phyloP scores from a whole-genome alignment of 2,113 vertebrate genomes.

The Cavia porcellus region DNA sequence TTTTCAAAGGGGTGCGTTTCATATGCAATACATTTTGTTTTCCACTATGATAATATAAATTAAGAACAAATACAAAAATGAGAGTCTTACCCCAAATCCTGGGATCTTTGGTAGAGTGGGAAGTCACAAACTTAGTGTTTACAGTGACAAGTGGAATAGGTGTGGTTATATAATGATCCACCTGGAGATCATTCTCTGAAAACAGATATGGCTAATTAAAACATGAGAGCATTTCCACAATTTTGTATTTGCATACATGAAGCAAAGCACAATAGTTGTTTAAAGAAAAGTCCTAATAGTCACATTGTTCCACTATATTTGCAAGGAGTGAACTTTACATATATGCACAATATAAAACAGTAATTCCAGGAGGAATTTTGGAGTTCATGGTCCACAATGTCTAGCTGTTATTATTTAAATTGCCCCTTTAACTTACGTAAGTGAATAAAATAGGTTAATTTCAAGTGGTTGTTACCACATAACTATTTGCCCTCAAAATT shows the following conservation, averaged over 20 bases:
- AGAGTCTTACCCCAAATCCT: slow-evolving; percentile 79
- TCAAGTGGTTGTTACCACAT: not conserved
- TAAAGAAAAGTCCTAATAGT: not conserved
- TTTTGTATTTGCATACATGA: not conserved
- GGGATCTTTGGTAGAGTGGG: slow-evolving; percentile 30
- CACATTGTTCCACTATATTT: not conserved
- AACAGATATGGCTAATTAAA: not conserved
- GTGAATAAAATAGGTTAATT: not conserved
- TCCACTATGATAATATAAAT: not conserved
- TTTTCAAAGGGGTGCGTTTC: not conserved
- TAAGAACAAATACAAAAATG: slow-evolving; percentile 32
- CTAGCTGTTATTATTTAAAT: not conserved
- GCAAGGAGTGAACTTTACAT: not conserved
- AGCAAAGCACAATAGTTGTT: not conserved
- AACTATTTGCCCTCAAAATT: not conserved
- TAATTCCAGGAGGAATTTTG: not conserved
- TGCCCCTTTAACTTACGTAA: not conserved
- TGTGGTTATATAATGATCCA: not conserved
- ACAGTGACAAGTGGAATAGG: not conserved
- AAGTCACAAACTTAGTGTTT: slow-evolving; percentile 56
- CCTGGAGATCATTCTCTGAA: slow-evolving; percentile 64
- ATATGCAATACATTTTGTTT: not conserved
- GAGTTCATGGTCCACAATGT: not conserved
- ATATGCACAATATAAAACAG: not conserved
- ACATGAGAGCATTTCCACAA: not conserved